Percentiles rank a stretch among this genome's conserved stretches.
phyloP scores from a whole-genome alignment of 2,797 vertebrate species.

The Tapirus indicus region DNA sequence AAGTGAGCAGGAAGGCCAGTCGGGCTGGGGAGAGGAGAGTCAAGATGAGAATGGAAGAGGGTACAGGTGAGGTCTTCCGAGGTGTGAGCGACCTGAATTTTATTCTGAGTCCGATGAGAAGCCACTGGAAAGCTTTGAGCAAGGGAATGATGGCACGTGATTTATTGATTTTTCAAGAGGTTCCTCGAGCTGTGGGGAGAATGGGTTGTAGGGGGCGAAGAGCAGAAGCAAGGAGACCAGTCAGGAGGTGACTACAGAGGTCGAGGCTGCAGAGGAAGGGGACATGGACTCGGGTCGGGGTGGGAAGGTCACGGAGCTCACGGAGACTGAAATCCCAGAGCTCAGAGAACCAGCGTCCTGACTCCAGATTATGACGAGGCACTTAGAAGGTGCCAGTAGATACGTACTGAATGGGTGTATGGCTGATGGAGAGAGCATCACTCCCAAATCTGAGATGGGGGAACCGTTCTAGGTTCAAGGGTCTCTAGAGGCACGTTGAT shows the following conservation, averaged over 20 bases:
- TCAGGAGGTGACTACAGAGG: background rate
- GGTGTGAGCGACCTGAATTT: background rate
- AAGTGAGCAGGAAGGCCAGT: background rate
- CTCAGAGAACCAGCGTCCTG: background rate
- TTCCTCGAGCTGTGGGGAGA: background rate
- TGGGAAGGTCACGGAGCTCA: background rate
- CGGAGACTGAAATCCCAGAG: background rate
- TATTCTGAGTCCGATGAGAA: background rate
- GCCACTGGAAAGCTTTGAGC: background rate
- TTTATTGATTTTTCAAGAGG: background rate
- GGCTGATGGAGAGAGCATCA: background rate
- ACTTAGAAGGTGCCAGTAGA: accelerated
- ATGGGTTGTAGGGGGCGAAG: background rate
- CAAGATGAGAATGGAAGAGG: background rate
- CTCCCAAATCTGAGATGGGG: too few species aligned
- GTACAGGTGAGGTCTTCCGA: accelerated
- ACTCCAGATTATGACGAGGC: background rate
- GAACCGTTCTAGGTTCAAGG: background rate
- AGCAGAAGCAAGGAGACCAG: background rate
- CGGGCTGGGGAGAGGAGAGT: background rate
- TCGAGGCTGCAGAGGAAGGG: background rate
- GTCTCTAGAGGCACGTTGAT: background rate
- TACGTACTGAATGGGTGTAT: accelerated
- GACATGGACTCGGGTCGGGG: accelerated
- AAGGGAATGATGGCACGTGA: background rate